A percentile compares a stretch with the other conserved stretches of the same genome.
These are phyloP conservation scores for Serrognathus titanus DNA, from an alignment of 2,888 invertebrate species.

Conservation along the genomic window DNA sequence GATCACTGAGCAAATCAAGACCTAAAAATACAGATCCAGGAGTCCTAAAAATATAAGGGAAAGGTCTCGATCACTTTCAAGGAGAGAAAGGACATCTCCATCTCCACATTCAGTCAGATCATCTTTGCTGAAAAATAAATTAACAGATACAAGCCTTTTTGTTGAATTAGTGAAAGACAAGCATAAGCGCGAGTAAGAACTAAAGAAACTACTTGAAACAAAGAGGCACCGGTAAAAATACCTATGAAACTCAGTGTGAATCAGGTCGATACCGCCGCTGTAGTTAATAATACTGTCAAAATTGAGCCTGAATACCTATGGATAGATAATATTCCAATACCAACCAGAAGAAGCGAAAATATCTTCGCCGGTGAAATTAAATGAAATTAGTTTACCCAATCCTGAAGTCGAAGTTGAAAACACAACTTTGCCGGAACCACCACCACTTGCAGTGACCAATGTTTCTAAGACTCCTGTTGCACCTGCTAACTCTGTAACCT, in stretches of 20 bases:
- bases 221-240: conserved; percentile 40
- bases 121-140: conserved; percentile 72
- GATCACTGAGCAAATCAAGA: conserved; percentile 43
- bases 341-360: conserved; percentile 45
- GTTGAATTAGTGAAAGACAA: conserved; percentile 85
- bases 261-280: conserved; percentile 31
- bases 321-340: conserved; percentile 72
- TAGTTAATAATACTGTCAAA: conserved; percentile 12
- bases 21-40: conserved; percentile 52
- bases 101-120: conserved; percentile 49
- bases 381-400: conserved; percentile 39
- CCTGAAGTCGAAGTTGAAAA: conserved; percentile 13
- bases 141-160: conserved; percentile 84
- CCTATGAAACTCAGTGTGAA: conserved; percentile 26
- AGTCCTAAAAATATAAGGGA: conserved; percentile 46
- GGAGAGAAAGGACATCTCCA: conserved; percentile 31
- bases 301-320: conserved; percentile 40
- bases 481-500: neutral
- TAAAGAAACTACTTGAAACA: conserved; percentile 65
- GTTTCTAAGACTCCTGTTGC: conserved; percentile 10
- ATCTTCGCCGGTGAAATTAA: conserved; percentile 28
- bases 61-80: conserved; percentile 25
- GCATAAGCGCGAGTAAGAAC: conserved; percentile 75
- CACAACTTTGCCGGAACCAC: conserved; percentile 9
- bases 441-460: neutral